Base-by-base conservation (phyloP, 1,140 invertebrate species). In the Drosophila pseudoananassae region DNA sequence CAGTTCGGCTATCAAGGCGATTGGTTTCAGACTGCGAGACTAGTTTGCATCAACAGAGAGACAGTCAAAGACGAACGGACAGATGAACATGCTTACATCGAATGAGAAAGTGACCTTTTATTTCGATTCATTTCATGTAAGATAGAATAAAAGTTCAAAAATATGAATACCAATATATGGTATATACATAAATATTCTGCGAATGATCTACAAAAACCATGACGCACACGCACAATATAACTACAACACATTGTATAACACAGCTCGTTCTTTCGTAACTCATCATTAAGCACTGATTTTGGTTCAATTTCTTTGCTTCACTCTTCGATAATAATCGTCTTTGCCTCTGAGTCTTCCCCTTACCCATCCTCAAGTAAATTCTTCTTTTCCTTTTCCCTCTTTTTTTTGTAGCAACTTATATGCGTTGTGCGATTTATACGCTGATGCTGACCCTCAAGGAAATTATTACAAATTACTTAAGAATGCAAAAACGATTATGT, bases 401-500 rank as follows among this genome's bases (percentile, higher is more conserved):
- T 50, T 47, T 66, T 61, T 52, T 69, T 59, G 65, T 61, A 59
- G 40, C 70, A 71, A 78, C 77, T 78, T 82, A 84, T 82, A 72
- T 65, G 65, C 68, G 53, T 55, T 69, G 56, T 74, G 79, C 88
- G 83, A 88, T 88, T 88, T 89, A 89, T 90, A 73, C 70, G 69
- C 76, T 81, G 88, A 76, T 51, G 78, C 83, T 88, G 89, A 90
- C 89, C 89, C 89, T 90, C 90, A 73, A 91, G 90, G 82, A 91
- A 91, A 91, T 91, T 91, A 91, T 91, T 91, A 91, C 90, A 91
- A 91, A 91, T 91, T 91, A 91, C 84, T 91, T 78, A 90, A 91
- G 90, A 91, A 91, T 91, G 90, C 90, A 90, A 91, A 90, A 91
- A 91, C 87, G 90, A 91, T 91, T 91, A 91, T 91, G 81, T 90